Percentiles rank a stretch among this genome's conserved stretches.
Evolutionary conservation across 2,113 vertebrate species (phyloP).

Genomic region (Candoia aspera): DNA sequence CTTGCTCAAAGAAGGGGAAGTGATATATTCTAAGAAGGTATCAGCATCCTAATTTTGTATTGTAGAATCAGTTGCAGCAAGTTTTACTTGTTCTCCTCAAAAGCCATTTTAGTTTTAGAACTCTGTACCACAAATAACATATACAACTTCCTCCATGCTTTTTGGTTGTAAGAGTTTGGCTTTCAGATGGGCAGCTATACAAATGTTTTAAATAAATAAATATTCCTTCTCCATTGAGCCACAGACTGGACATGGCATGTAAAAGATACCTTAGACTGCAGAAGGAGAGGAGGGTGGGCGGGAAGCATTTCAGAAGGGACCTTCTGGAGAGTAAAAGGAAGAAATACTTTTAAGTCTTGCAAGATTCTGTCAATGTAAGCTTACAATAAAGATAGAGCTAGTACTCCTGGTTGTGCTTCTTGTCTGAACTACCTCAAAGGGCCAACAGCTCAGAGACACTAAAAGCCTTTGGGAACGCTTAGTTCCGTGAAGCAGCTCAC

Average conservation of each 20-base stretch:
- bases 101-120: background rate
- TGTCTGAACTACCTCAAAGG: background rate
- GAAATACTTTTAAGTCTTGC: background rate
- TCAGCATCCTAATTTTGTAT: background rate
- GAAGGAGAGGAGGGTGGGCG: background rate
- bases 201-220: background rate
- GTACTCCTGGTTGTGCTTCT: background rate
- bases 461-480: constrained; percentile 45
- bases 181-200: background rate
- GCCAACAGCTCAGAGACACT: constrained; percentile 22
- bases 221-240: background rate
- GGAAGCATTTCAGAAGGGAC: background rate
- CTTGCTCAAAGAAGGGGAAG: background rate
- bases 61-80: constrained; percentile 3
- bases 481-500: background rate
- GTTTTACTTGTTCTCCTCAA: background rate
- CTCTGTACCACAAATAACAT: background rate
- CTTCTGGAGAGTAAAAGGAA: background rate
- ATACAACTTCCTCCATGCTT: background rate
- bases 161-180: background rate
- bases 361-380: background rate
- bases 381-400: background rate
- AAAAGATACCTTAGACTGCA: background rate
- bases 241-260: background rate
- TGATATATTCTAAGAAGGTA: background rate